Conservation (phyloP, 2,113 vertebrate species). For the Falcunculus frontatus region DNA sequence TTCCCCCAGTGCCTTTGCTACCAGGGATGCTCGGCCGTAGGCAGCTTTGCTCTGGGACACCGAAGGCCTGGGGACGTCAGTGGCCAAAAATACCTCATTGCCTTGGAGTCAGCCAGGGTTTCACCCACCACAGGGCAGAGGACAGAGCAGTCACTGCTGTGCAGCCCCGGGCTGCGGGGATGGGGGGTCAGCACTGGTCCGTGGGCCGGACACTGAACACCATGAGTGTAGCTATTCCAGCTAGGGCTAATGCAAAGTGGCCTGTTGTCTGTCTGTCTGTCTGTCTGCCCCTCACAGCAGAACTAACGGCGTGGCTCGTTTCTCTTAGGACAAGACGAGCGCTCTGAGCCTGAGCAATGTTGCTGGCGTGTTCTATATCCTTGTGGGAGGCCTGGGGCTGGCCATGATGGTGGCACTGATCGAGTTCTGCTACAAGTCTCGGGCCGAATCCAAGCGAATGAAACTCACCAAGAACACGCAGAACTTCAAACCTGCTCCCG, state of each 20-base stretch:
- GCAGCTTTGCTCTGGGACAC: neutral
- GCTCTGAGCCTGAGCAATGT: conserved; percentile 99
- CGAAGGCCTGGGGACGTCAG: neutral
- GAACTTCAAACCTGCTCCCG: conserved; percentile 97
- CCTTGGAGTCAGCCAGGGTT: neutral
- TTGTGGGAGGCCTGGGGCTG: conserved; percentile 97
- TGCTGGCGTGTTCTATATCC: conserved; percentile 99
- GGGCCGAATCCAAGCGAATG: conserved; percentile 98
- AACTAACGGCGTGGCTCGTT: conserved; percentile 83
- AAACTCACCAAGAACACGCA: conserved; percentile 99
- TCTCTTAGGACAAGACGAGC: conserved; percentile 99
- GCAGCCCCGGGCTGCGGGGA: neutral
- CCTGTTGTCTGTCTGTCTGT: conserved; percentile 57
- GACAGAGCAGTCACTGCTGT: neutral
- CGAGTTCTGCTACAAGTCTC: conserved; percentile 99
- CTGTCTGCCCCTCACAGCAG: conserved; percentile 45
- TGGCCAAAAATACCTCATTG: neutral
- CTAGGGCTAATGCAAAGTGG: conserved; percentile 34
- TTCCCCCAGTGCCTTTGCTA: neutral
- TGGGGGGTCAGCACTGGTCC: neutral
- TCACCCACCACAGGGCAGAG: neutral
- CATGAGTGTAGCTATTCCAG: neutral
- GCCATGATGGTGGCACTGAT: conserved; percentile 99
- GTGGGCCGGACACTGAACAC: rapidly evolving
- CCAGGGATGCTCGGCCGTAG: neutral